A percentile compares a stretch with the other conserved stretches of the same genome.
Conservation (phyloP, 2,797 vertebrate genomes). For the Chromis chromis region DNA sequence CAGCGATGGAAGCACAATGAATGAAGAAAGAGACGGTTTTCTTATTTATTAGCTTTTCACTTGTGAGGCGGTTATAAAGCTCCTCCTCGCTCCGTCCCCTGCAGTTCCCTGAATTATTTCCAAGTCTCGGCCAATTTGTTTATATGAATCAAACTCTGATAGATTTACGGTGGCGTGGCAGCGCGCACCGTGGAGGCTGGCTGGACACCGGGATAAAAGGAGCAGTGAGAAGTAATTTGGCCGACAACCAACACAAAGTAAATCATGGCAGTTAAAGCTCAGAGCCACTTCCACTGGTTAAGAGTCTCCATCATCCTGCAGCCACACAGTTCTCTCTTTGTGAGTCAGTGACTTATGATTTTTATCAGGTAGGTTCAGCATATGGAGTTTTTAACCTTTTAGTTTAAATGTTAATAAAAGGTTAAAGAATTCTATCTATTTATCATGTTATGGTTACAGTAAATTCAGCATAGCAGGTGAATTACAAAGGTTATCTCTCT, state of each 20-base stretch:
- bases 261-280: constrained; percentile 64
- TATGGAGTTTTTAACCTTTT: constrained; percentile 29
- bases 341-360: constrained; percentile 17
- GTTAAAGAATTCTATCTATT: constrained; percentile 6
- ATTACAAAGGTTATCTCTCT: neutral
- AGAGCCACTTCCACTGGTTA: constrained; percentile 52
- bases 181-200: constrained; percentile 30
- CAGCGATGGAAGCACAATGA: constrained; percentile 64
- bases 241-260: constrained; percentile 58
- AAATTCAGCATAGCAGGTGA: neutral
- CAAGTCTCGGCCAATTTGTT: constrained; percentile 69
- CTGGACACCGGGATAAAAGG: constrained; percentile 54
- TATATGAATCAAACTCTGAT: constrained; percentile 62
- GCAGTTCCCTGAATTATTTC: constrained; percentile 59
- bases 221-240: constrained; percentile 72
- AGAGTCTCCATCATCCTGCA: constrained; percentile 37
- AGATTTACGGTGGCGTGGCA: constrained; percentile 72
- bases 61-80: constrained; percentile 31
- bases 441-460: neutral
- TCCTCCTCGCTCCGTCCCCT: constrained; percentile 45
- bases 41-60: constrained; percentile 69
- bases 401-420: constrained; percentile 19
- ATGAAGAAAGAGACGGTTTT: constrained; percentile 33
- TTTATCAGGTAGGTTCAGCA: constrained; percentile 25
- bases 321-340: constrained; percentile 13